A percentile compares a stretch with the other conserved stretches of the same genome.
These are phyloP conservation scores for Drosophila erecta DNA, from an alignment of 1,140 invertebrate species.

Conservation along the genomic window DNA sequence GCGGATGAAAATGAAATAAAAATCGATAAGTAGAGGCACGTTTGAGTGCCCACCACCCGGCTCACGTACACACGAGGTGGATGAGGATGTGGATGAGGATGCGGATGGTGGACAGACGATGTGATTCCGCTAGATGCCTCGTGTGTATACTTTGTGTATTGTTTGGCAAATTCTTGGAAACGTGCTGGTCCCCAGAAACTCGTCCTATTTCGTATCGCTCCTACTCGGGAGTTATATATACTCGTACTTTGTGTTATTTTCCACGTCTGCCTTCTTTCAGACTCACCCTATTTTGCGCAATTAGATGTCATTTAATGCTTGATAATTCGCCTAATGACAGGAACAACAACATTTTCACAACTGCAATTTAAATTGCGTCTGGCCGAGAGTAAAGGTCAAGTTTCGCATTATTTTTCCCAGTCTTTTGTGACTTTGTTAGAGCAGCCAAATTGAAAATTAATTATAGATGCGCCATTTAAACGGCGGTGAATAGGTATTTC, in stretches of 20 bases:
- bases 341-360: constrained; percentile 18
- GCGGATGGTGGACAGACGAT: constrained; percentile 30
- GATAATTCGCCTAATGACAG: constrained; percentile 42
- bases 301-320: constrained; percentile 47
- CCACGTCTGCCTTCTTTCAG: constrained; percentile 5
- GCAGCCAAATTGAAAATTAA: constrained; percentile 1
- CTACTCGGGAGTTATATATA: not conserved
- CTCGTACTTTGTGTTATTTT: constrained; percentile 12
- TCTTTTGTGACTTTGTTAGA: not conserved
- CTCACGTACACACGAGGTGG: constrained; percentile 1
- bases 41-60: constrained; percentile 53
- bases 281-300: constrained; percentile 21
- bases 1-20: constrained; percentile 82
- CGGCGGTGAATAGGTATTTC: not conserved
- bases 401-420: not conserved
- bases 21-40: constrained; percentile 79
- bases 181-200: constrained; percentile 40
- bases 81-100: not conserved
- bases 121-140: constrained; percentile 34
- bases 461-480: not conserved
- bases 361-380: constrained; percentile 20
- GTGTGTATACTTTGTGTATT: constrained; percentile 41
- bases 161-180: constrained; percentile 69
- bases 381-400: not conserved
- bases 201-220: not conserved